Base-by-base conservation (phyloP, 1,140 invertebrate species). In the Drosophila sechellia region DNA sequence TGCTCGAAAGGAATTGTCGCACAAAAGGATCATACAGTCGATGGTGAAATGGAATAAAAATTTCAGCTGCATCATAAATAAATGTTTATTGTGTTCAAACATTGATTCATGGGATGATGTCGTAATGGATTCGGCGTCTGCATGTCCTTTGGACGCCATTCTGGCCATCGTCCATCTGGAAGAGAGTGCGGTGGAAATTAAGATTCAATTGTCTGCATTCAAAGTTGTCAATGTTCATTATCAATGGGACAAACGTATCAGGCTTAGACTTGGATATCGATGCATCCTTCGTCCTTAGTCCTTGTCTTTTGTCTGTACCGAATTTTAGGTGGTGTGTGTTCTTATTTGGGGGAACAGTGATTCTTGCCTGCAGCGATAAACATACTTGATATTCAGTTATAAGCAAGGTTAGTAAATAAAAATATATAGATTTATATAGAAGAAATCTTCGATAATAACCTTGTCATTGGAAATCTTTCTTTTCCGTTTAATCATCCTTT, bases 151-250 rank as follows among this genome's bases (percentile, higher is more conserved):
- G 20, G 15, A 15, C 10, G n/a, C 5, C 15, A 20, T 50, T 20
- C 27, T 8, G 27, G 17, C 17, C 17, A 20, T 2, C 15, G 6
- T 31, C 11, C 20, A 15, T 25, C 39, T 37, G 5, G 10, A 34
- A 22, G 22, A 34, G 17, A 25, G 61, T 40, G 58, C 70, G 66
- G 65, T 59, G 61, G 57, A 79, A 87, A 87, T 87, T 87, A 87
- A 87, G 83, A 87, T 87, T 87, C 83, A 87, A 87, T 87, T 87
- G 83, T 87, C 83, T 87, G 84, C 72, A 66, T 89, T 89, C 71
- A 72, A 76, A 87, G 79, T 89, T 84, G 75, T 87, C 83, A 83
- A 72, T 87, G 84, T 87, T 83, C 83, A 83, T 87, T 87, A 89
- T 75, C 73, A 77, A 78, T 79, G 71, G 58, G 76, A 79, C 64